These are phyloP conservation scores for Apogon talboti DNA, from an alignment of 2,797 vertebrate genomes.

Conservation along the genomic window DNA sequence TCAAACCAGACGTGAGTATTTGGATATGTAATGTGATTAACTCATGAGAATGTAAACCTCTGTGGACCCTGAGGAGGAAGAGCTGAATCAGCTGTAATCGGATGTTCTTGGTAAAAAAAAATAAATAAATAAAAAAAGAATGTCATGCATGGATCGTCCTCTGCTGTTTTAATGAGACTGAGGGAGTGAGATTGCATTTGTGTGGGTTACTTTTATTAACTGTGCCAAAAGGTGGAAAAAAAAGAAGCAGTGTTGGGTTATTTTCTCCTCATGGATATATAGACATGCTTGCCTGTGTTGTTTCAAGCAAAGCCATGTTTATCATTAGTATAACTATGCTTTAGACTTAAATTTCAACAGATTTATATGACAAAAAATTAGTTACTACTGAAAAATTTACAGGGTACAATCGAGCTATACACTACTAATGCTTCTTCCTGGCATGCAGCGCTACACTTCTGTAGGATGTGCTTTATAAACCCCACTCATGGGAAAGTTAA, in stretches of 20 bases:
- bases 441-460: slow-evolving; percentile 1
- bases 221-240: slow-evolving; percentile 13
- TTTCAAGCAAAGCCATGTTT: slow-evolving; percentile 4
- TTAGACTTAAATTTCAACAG: slow-evolving; percentile 9
- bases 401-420: not conserved
- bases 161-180: slow-evolving; percentile 19
- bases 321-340: slow-evolving; percentile 20
- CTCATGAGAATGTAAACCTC: slow-evolving; percentile 59
- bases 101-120: slow-evolving; percentile 54
- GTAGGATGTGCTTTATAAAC: not conserved
- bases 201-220: slow-evolving; percentile 43
- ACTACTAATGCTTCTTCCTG: not conserved
- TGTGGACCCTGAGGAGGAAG: slow-evolving; percentile 44
- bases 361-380: slow-evolving; percentile 6
- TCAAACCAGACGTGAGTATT: slow-evolving; percentile 70
- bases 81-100: slow-evolving; percentile 64
- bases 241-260: slow-evolving; percentile 11
- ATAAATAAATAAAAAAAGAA: slow-evolving; percentile 13
- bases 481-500: not conserved
- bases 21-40: slow-evolving; percentile 70
- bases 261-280: slow-evolving; percentile 37
- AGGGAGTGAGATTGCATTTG: slow-evolving; percentile 15
- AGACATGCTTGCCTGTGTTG: not conserved
- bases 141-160: slow-evolving; percentile 41
- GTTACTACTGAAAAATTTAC: slow-evolving; percentile 14